Evolutionary conservation across 2,888 invertebrate genomes (phyloP).

Genomic region (Scaptomyza tumidula): DNA sequence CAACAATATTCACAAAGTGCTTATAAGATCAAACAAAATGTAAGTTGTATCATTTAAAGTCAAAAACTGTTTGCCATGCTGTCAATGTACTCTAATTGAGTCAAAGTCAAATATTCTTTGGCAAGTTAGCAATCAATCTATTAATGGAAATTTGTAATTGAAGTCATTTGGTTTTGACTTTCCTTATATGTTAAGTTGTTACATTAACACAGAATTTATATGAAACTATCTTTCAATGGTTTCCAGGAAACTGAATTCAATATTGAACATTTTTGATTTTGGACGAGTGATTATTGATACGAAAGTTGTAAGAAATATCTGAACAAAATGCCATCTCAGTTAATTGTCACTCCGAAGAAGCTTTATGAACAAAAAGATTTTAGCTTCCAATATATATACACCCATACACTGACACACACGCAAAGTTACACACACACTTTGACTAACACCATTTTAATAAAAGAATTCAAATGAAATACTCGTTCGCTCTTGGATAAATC

Average conservation of each 20-base stretch:
- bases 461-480: neutral
- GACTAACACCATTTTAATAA: neutral
- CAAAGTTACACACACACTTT: neutral
- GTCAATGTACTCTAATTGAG: neutral
- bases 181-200: no score
- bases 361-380: neutral
- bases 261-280: no score
- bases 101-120: neutral
- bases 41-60: neutral
- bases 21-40: neutral
- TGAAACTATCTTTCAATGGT: no score
- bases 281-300: no score
- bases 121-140: neutral
- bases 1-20: neutral
- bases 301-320: no score
- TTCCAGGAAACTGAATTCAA: neutral
- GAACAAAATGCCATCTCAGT: no score
- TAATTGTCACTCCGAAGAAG: no score
- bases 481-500: constrained; percentile 17
- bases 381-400: neutral
- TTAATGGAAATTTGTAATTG: neutral
- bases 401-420: neutral
- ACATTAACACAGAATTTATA: no score
- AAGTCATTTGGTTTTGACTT: no score
- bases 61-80: neutral